Conservation (phyloP, 2,888 invertebrate genomes). For the Parnassius glacialis region DNA sequence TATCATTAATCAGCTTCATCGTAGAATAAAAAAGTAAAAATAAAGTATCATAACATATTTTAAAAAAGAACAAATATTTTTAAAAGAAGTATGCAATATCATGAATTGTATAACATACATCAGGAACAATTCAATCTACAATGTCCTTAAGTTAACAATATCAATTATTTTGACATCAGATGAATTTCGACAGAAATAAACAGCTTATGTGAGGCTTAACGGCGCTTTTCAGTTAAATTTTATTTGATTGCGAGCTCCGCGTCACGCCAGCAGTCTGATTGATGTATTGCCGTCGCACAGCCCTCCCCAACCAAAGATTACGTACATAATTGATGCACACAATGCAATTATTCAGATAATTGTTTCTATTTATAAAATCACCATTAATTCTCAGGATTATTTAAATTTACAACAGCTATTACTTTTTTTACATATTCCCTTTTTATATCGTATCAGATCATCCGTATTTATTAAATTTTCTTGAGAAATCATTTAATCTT, state of each 20-base stretch:
- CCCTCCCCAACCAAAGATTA: slow-evolving; percentile 57
- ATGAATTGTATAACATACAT: too few relatives aligned
- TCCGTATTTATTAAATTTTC: too few relatives aligned
- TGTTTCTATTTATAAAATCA: slow-evolving; percentile 11
- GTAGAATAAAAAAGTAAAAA: too few relatives aligned
- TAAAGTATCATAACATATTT: too few relatives aligned
- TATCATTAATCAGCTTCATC: too few relatives aligned
- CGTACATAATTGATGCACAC: slow-evolving; percentile 56
- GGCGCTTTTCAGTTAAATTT: slow-evolving; percentile 72
- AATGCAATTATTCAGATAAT: slow-evolving; percentile 44
- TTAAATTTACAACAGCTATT: not conserved
- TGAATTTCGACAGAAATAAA: slow-evolving; percentile 39
- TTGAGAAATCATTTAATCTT: too few relatives aligned
- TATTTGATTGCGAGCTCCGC: slow-evolving; percentile 72
- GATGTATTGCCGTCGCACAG: slow-evolving; percentile 63
- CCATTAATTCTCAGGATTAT: not conserved
- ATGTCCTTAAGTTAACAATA: not conserved
- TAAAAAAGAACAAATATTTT: too few relatives aligned
- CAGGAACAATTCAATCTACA: not conserved
- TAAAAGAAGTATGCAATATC: too few relatives aligned
- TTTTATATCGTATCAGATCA: too few relatives aligned
- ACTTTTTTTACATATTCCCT: not conserved
- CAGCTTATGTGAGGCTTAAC: slow-evolving; percentile 45
- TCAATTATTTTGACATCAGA: slow-evolving; percentile 5
- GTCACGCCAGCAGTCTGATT: slow-evolving; percentile 66